phyloP scores from a whole-genome alignment of 2,888 invertebrate genomes.

The Itoplectis maculator region DNA sequence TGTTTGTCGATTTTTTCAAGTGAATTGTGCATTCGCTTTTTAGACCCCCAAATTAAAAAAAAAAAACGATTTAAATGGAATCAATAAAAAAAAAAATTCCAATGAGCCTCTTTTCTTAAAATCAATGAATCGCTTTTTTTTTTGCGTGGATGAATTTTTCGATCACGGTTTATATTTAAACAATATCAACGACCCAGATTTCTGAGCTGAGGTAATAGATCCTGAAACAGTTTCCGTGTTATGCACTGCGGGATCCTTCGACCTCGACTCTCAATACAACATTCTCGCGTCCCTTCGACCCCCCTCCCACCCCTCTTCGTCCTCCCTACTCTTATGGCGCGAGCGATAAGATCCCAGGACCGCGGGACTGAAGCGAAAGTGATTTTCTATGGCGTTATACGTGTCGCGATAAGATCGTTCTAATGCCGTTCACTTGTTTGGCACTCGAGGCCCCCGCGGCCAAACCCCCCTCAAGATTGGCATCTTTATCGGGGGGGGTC shows the following conservation, averaged over 20 bases:
- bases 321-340: conserved; percentile 51
- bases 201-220: conserved; percentile 33
- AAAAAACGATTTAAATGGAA: too few relatives aligned
- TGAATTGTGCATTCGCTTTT: too few relatives aligned
- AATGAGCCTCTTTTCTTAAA: too few relatives aligned
- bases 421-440: conserved; percentile 83
- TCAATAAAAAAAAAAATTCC: too few relatives aligned
- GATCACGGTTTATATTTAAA: background rate
- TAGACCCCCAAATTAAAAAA: too few relatives aligned
- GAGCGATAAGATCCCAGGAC: conserved; percentile 70
- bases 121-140: too few relatives aligned
- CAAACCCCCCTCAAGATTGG: conserved; percentile 73
- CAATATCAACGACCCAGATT: conserved; percentile 10
- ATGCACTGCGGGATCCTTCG: conserved; percentile 64
- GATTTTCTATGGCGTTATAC: conserved; percentile 80
- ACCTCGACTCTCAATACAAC: conserved; percentile 10
- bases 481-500: conserved; percentile 78
- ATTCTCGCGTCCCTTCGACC: too few relatives aligned
- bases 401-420: conserved; percentile 78
- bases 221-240: conserved; percentile 78
- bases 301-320: conserved; percentile 7
- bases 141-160: conserved; percentile 1
- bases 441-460: conserved; percentile 59
- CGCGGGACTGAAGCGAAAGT: conserved; percentile 75
- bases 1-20: background rate